A percentile compares a stretch with the other conserved stretches of the same genome.
These are phyloP conservation scores for Magallana gigas DNA, from an alignment of 1,140 invertebrate genomes.

Conservation along the genomic window DNA sequence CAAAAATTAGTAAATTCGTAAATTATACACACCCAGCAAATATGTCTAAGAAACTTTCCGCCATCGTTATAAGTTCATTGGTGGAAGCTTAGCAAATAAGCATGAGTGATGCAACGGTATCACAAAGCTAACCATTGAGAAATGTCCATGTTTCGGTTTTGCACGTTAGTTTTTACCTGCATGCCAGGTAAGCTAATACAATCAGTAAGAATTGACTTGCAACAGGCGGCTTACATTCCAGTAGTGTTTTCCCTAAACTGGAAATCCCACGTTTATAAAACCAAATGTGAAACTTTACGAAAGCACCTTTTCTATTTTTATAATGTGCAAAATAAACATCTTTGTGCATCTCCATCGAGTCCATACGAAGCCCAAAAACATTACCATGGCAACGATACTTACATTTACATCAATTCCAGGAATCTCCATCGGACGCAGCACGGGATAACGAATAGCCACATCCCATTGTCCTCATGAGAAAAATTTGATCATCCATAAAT, in stretches of 20 bases:
- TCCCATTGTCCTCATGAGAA: too few relatives aligned
- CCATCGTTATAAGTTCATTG: not conserved
- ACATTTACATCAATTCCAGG: not conserved
- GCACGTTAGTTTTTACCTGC: not conserved
- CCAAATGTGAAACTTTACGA: not conserved
- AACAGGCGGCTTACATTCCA: not conserved
- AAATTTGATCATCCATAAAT: not conserved
- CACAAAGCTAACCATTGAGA: not conserved
- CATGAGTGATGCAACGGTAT: not conserved
- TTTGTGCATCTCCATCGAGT: too few relatives aligned
- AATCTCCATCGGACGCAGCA: too few relatives aligned
- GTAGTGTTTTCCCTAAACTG: not conserved
- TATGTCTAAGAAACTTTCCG: slow-evolving; percentile 3
- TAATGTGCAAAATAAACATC: too few relatives aligned
- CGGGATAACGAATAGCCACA: too few relatives aligned
- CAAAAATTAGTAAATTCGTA: not conserved
- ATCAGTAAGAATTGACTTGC: not conserved
- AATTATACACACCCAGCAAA: not conserved
- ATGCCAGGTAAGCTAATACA: not conserved
- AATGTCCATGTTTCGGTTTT: not conserved
- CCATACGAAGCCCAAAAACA: not conserved
- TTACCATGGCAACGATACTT: not conserved
- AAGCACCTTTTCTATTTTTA: not conserved
- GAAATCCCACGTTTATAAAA: not conserved
- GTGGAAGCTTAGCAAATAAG: not conserved